phyloP scores from a whole-genome alignment of 1,140 invertebrate species.

The Grapholita molesta region DNA sequence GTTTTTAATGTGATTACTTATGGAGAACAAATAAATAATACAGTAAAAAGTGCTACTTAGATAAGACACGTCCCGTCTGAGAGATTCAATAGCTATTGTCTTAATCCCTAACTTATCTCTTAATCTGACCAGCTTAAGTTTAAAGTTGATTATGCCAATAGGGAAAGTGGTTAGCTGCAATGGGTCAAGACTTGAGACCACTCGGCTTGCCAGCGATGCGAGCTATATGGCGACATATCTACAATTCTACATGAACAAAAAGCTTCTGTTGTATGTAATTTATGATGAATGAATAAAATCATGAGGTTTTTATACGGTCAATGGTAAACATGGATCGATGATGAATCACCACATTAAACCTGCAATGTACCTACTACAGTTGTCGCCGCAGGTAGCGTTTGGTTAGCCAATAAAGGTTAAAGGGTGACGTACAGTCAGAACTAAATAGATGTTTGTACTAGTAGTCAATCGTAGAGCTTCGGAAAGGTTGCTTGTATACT shows the following conservation, averaged over 20 bases:
- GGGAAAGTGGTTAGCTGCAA: constrained; percentile 38
- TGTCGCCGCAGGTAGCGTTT: background rate
- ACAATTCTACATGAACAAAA: constrained; percentile 21
- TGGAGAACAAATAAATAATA: no score
- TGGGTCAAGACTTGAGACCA: constrained; percentile 30
- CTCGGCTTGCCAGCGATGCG: constrained; percentile 11
- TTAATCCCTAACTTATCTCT: constrained; percentile 39
- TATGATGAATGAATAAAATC: background rate
- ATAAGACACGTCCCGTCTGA: no score
- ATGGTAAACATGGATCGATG: background rate
- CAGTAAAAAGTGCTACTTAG: no score
- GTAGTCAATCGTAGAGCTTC: no score
- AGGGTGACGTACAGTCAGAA: background rate
- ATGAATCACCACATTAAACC: background rate
- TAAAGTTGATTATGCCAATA: constrained; percentile 38
- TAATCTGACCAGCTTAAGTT: constrained; percentile 46
- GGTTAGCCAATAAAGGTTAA: background rate
- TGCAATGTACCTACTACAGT: background rate
- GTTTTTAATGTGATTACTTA: no score
- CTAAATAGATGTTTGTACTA: background rate
- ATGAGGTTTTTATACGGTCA: background rate
- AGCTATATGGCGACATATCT: constrained; percentile 1
- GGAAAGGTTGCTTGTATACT: no score
- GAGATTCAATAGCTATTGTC: background rate
- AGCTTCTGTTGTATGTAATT: constrained; percentile 16